These are phyloP conservation scores for Aviceda subcristata DNA, from an alignment of 2,113 vertebrate species.

Conservation along the genomic window DNA sequence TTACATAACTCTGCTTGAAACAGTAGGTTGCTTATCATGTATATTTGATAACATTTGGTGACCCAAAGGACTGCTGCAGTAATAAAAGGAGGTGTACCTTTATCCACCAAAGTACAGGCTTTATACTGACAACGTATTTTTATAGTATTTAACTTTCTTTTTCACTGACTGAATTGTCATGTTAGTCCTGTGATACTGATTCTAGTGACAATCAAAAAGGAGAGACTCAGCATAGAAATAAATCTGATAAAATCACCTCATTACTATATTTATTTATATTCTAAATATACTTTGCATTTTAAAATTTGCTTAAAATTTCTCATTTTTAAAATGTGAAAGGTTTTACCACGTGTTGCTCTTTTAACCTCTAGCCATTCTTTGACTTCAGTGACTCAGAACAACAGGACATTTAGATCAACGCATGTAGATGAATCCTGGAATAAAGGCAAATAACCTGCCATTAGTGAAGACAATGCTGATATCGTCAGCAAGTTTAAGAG, in stretches of 20 bases:
- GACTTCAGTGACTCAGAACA: not conserved
- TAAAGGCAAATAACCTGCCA: not conserved
- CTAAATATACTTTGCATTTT: not conserved
- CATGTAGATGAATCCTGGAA: not conserved
- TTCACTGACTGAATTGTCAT: not conserved
- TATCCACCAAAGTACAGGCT: not conserved
- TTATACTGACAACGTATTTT: not conserved
- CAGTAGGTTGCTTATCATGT: not conserved
- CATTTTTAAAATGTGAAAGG: not conserved
- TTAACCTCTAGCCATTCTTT: not conserved
- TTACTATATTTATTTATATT: not conserved
- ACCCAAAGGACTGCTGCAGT: not conserved
- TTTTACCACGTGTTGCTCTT: not conserved
- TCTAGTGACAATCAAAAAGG: not conserved
- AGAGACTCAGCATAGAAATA: not conserved
- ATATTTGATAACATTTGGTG: not conserved
- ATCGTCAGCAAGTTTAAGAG: not conserved
- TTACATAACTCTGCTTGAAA: not conserved
- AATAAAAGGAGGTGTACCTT: not conserved
- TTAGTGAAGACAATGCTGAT: not conserved
- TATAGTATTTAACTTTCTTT: not conserved
- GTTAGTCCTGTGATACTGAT: not conserved
- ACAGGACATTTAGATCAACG: not conserved
- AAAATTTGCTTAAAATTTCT: not conserved
- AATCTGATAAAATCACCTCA: not conserved